These are phyloP conservation scores for Alfaro cultratus DNA, from an alignment of 2,797 vertebrate genomes.

Conservation along the genomic window DNA sequence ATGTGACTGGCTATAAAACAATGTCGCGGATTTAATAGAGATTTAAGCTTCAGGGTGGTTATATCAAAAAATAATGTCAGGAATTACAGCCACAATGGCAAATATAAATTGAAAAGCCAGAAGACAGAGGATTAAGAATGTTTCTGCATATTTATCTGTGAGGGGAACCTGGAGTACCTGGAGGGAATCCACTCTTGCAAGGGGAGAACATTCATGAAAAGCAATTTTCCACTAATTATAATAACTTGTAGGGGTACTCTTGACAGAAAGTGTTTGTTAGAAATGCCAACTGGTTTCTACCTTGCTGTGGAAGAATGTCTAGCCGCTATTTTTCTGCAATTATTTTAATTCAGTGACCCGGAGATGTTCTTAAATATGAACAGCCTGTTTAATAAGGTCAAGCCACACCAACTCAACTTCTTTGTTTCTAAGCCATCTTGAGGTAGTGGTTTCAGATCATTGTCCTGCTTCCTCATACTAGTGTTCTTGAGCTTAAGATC, in stretches of 20 bases:
- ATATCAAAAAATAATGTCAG: slow-evolving; percentile 24
- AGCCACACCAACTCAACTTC: not conserved
- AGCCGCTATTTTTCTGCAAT: not conserved
- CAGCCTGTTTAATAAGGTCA: not conserved
- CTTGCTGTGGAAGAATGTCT: not conserved
- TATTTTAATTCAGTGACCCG: not conserved
- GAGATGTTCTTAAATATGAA: not conserved
- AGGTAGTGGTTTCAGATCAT: not conserved
- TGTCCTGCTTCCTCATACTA: not conserved
- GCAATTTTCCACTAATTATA: not conserved
- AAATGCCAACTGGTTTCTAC: not conserved
- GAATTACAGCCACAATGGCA: slow-evolving; percentile 24
- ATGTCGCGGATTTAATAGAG: slow-evolving; percentile 51
- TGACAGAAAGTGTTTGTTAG: not conserved
- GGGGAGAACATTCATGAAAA: not conserved
- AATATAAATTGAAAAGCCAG: slow-evolving; percentile 18
- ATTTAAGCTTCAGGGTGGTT: slow-evolving; percentile 56
- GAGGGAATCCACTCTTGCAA: not conserved
- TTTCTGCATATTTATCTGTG: not conserved
- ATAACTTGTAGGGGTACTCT: not conserved
- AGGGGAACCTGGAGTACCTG: not conserved
- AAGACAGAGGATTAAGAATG: not conserved
- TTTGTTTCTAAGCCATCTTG: not conserved
- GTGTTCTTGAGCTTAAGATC: not conserved
- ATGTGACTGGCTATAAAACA: slow-evolving; percentile 44